Evolutionary conservation across 2,113 vertebrate genomes (phyloP), one percentile per base, ranked within the genome.

Genomic region (Archocentrus centrarchus): DNA sequence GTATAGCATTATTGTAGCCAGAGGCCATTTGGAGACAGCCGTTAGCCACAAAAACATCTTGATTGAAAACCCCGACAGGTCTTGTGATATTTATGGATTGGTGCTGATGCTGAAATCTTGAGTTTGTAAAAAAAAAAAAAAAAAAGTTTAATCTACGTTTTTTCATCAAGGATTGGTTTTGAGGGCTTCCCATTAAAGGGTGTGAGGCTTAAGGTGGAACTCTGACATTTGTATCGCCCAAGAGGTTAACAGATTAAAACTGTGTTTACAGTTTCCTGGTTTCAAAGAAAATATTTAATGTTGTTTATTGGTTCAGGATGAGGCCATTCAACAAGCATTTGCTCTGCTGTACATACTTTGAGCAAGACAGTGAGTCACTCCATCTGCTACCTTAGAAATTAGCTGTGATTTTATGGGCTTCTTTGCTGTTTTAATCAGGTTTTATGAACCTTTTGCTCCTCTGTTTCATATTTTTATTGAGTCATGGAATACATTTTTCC

Each of bases 351-450:
- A 37, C 4, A 5, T 37, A 76, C 32, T 41, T 59, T 59, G 73
- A 37, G 55, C 55, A 59, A 59, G 8, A 59, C 55, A 24, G 55
- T 18, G 55, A 59, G 73, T 76, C 75, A 47, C 11, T 77, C 24
- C n/a, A 11, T 61, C 37, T 41, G 1, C 75, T 37, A 3, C 7
- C 13, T 76, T 13, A 77, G 22, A 59, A 68, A 44, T 60, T 2
- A 37, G 15, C n/a, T 14, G 44, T 59, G 3, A 37, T 50, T 47
- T 79, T 14, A 64, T 39, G 15, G n/a, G 27, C 11, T 35, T 59
- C 64, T 79, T 59, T 59, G 11, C 24, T 3, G 20, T 39, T 82
- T 59, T 59, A 64, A 83, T 86, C 39, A 83, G 77, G 30, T 66
- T 86, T 83, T 76, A 87, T 87, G 55, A 75, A 59, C 55, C 4